phyloP scores from a whole-genome alignment of 2,797 vertebrate species.

The Fundulus diaphanus region DNA sequence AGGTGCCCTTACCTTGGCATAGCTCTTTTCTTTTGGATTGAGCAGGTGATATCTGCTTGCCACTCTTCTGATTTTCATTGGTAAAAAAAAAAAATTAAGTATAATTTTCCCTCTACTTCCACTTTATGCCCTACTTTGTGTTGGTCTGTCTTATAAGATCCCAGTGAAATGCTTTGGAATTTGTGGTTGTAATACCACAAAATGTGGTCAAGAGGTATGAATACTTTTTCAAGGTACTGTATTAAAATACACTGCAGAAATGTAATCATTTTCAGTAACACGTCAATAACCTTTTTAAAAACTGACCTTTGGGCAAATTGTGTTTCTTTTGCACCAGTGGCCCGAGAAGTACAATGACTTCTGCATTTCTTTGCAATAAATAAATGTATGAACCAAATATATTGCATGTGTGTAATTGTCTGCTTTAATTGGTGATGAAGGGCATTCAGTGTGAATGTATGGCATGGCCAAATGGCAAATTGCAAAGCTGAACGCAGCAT shows the following conservation, averaged over 20 bases:
- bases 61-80: neutral
- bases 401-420: conserved; percentile 48
- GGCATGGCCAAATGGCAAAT: conserved; percentile 59
- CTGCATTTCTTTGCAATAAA: neutral
- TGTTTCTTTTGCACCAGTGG: neutral
- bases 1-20: neutral
- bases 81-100: neutral
- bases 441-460: conserved; percentile 17
- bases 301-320: neutral
- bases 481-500: conserved; percentile 63
- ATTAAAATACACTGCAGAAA: neutral
- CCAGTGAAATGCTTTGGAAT: neutral
- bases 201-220: neutral
- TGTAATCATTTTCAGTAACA: neutral
- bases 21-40: neutral
- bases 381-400: neutral
- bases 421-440: conserved; percentile 42
- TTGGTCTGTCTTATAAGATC: neutral
- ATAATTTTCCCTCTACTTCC: neutral
- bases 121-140: neutral
- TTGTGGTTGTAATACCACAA: no score
- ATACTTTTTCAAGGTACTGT: neutral
- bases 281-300: neutral
- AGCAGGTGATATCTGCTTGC: neutral
- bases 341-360: neutral